phyloP scores from a whole-genome alignment of 2,113 vertebrate species.

The Spea multiplicata region DNA sequence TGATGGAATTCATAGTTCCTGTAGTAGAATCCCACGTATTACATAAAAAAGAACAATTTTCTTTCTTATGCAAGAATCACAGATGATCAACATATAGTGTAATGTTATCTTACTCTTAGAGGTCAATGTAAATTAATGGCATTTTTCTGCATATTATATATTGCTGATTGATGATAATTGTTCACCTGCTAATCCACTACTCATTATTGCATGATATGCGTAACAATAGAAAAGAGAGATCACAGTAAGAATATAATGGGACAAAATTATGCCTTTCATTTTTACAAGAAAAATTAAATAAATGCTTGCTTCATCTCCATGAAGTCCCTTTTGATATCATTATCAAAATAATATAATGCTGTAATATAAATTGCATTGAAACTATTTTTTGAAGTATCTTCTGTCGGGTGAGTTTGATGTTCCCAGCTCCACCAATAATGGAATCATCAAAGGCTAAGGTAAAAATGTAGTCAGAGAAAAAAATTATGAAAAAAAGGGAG shows the following conservation, averaged over 20 bases:
- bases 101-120: no score
- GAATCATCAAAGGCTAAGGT: conserved; percentile 11
- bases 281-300: not conserved
- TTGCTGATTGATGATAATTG: not conserved
- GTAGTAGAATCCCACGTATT: no score
- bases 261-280: not conserved
- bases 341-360: not conserved
- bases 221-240: not conserved
- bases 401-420: conserved; percentile 21
- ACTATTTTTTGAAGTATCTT: not conserved
- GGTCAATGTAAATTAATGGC: no score
- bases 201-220: not conserved
- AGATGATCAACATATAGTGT: no score
- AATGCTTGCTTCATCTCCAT: not conserved
- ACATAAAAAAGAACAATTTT: no score
- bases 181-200: not conserved
- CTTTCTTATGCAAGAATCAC: no score
- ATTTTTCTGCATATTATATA: not conserved
- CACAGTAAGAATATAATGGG: not conserved
- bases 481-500: not conserved
- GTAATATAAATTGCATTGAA: not conserved
- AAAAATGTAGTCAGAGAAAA: not conserved
- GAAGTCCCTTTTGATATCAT: conserved; percentile 17
- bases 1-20: no score
- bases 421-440: not conserved